phyloP scores from a whole-genome alignment of 2,113 vertebrate species.

The Gallinago media region DNA sequence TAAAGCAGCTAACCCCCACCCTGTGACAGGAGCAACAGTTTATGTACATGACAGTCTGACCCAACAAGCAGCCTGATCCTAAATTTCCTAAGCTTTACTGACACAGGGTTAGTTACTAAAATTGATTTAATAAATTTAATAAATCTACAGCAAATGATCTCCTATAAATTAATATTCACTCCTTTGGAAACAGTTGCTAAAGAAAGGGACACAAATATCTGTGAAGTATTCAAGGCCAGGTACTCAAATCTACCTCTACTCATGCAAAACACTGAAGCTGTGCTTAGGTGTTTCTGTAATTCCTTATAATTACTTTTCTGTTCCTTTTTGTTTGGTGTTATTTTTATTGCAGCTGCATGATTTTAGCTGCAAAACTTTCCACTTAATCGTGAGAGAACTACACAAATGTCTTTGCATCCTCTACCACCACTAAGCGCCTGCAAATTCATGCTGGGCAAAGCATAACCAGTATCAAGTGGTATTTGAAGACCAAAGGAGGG shows the following conservation, averaged over 20 bases:
- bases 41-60: neutral
- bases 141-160: neutral
- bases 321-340: neutral
- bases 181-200: neutral
- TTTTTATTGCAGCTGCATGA: neutral
- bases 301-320: neutral
- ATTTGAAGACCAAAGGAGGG: neutral
- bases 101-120: neutral
- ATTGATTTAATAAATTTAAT: neutral
- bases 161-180: neutral
- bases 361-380: neutral
- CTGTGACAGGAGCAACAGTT: neutral
- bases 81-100: neutral
- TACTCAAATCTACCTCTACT: neutral
- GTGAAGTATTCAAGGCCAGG: neutral
- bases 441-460: neutral
- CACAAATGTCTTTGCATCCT: neutral
- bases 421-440: neutral
- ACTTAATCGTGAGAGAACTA: neutral
- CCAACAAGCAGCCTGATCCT: neutral
- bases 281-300: neutral
- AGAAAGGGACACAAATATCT: fast-evolving
- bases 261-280: neutral
- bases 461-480: neutral
- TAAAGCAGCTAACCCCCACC: neutral